Percentiles rank a stretch among this genome's conserved stretches.
Conservation (phyloP, 2,888 invertebrate genomes). For the Limnephilus marmoratus region DNA sequence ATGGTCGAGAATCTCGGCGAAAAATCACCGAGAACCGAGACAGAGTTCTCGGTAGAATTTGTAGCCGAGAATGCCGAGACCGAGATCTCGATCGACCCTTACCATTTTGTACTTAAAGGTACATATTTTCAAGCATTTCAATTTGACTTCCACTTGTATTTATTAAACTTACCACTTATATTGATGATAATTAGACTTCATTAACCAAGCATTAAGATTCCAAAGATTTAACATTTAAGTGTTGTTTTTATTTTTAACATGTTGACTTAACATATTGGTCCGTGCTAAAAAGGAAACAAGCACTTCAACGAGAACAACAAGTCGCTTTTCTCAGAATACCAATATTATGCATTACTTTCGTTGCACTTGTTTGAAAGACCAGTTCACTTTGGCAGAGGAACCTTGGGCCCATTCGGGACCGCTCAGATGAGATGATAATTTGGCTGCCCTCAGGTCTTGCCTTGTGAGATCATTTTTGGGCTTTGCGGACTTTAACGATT, state of each 20-base stretch:
- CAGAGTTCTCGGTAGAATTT: too few species aligned
- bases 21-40: too few species aligned
- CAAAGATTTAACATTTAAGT: not conserved
- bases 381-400: not conserved
- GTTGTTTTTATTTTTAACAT: not conserved
- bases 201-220: too few species aligned
- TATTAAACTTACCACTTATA: too few species aligned
- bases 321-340: not conserved
- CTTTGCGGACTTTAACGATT: not conserved
- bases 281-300: not conserved
- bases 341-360: not conserved
- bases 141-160: too few species aligned
- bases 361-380: not conserved
- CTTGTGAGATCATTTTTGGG: conserved; percentile 19
- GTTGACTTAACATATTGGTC: not conserved
- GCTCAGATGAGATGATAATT: not conserved
- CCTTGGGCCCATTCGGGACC: not conserved
- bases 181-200: too few species aligned
- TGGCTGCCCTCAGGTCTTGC: conserved; percentile 19
- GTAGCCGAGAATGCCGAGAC: too few species aligned
- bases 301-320: not conserved
- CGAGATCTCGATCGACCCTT: too few species aligned
- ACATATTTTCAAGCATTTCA: too few species aligned
- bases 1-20: too few species aligned
- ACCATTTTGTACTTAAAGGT: too few species aligned